Evolutionary conservation across 1,140 invertebrate species (phyloP).

Genomic region (Rhagoletis pomonella): DNA sequence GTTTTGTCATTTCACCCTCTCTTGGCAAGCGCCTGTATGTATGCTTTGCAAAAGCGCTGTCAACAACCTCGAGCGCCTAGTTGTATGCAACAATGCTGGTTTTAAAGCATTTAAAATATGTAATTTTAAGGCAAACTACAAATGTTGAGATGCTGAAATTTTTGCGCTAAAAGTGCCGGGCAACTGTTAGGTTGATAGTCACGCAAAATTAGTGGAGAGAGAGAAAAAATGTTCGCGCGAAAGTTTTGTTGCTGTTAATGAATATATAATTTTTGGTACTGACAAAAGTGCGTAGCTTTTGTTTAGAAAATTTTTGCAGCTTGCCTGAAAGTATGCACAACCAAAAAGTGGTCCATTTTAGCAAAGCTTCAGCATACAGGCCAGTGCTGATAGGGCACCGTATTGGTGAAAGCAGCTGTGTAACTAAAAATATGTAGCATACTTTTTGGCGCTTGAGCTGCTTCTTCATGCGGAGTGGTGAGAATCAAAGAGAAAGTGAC

Average conservation of each 20-base stretch:
- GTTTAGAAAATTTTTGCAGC: neutral
- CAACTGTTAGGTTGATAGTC: too few relatives aligned
- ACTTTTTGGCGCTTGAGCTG: neutral
- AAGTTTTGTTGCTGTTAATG: neutral
- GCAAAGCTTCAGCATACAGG: too few relatives aligned
- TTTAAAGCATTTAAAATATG: neutral
- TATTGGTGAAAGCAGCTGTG: neutral
- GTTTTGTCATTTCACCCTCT: constrained; percentile 30
- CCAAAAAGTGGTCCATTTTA: too few relatives aligned
- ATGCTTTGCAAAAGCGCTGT: neutral
- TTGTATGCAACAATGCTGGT: neutral
- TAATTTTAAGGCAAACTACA: constrained; percentile 12
- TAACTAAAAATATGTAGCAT: neutral
- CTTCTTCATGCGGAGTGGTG: neutral
- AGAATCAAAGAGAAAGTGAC: neutral
- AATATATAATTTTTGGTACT: neutral
- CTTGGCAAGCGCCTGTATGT: neutral
- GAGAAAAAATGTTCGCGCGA: neutral
- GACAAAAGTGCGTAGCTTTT: neutral
- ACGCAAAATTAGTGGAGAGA: too few relatives aligned
- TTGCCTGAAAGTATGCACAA: constrained; percentile 15
- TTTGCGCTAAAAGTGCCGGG: neutral
- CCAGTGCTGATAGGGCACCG: too few relatives aligned
- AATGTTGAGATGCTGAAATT: neutral
- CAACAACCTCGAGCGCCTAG: constrained; percentile 41